Evolutionary conservation across 2,888 invertebrate species (phyloP), one percentile per base, ranked within the genome.

Genomic region (Leptopilina myrica): DNA sequence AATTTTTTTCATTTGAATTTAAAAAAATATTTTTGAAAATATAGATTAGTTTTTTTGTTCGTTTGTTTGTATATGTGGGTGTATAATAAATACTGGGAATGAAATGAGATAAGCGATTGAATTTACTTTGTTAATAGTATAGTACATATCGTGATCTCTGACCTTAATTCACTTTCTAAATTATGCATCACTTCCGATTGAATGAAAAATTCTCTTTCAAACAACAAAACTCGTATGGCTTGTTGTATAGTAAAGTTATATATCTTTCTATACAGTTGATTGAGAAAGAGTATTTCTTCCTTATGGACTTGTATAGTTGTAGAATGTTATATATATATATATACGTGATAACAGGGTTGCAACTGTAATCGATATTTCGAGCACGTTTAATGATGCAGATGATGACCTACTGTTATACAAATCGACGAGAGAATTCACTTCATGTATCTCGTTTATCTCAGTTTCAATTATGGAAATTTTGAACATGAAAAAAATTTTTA

Each of bases 391-490:
- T 56, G 53, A 33, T 73, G 49, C 56, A 73, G n/a, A 56, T 73
- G 56, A 73, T 73, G 73, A 73, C 73, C 56, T 73, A 73, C 73
- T 73, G 56, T 26, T 53, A 73, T 26, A 65, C 40, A 3, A 56
- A 56, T 73, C n/a, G 56, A 49, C 12, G 49, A 53, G 49, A 53
- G 26, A 69, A 49, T 49, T 69, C 53, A 26, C 11, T 46, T 8
- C 8, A 46, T 62, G 62, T 53, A 53, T 49, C 11, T 67, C 9
- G 7, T 69, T 69, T 20, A 49, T 26, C 26, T 7, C 49, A 69
- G 49, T 14, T 49, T 46, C 46, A 49, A 12, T 69, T 49, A 11
- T 49, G 15, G 43, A 69, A 53, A 69, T 49, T 49, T 49, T 11
- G 11, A 14, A 14, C 12, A 66, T 9, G 2, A 49, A 49, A 49